Evolutionary conservation across 2,888 invertebrate species (phyloP).

Genomic region (Pachymerium ferrugineum): DNA sequence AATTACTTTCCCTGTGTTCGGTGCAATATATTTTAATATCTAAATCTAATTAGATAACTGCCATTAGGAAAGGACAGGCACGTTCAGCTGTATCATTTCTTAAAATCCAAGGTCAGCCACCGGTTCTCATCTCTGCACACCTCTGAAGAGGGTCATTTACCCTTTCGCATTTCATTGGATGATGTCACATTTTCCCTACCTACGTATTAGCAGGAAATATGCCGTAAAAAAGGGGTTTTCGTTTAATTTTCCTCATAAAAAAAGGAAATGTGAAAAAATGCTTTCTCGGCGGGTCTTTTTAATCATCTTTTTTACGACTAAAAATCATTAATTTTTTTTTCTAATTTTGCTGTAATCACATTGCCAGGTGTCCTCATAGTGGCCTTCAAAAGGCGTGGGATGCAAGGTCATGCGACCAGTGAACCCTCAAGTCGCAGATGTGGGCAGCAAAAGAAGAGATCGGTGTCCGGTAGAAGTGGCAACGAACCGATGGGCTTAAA

Average conservation of each 20-base stretch:
- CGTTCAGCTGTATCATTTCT: background rate
- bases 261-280: background rate
- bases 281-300: too few species aligned
- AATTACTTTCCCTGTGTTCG: too few species aligned
- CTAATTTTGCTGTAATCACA: background rate
- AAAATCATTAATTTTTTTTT: too few species aligned
- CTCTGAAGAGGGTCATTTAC: background rate
- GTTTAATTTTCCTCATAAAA: background rate
- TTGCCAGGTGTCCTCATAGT: background rate
- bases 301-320: too few species aligned
- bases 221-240: background rate
- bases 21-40: too few species aligned
- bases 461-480: background rate
- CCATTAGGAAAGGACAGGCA: background rate
- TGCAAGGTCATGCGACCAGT: slow-evolving; percentile 8
- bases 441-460: slow-evolving; percentile 11
- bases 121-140: background rate
- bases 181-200: background rate
- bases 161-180: background rate
- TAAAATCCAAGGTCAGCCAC: background rate
- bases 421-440: background rate
- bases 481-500: background rate
- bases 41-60: background rate
- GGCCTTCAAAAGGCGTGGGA: slow-evolving; percentile 13
- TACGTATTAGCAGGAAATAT: background rate